A percentile compares a stretch with the other conserved stretches of the same genome.
These are phyloP conservation scores for Carcina quercana DNA, from an alignment of 2,888 invertebrate species.

Conservation along the genomic window DNA sequence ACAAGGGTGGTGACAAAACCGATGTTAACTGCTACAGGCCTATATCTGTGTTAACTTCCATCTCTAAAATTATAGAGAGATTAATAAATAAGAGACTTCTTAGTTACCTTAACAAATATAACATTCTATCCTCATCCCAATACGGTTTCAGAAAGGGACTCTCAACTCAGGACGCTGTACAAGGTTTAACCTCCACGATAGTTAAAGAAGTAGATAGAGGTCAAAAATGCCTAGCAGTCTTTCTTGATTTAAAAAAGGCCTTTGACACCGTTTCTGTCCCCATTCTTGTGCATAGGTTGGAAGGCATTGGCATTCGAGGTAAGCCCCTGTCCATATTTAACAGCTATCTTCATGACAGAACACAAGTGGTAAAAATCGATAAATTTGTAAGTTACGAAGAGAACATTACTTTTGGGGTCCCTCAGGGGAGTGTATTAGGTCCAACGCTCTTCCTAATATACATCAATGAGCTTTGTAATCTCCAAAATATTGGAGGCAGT, in stretches of 20 bases:
- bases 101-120: constrained; percentile 2
- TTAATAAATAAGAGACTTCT: constrained; percentile 4
- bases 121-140: constrained; percentile 5
- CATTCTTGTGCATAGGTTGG: constrained; percentile 1
- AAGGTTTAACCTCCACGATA: constrained; percentile 1
- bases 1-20: constrained; percentile 2
- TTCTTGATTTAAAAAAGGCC: too few species aligned
- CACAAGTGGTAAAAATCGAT: neutral
- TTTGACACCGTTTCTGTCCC: too few species aligned
- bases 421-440: neutral
- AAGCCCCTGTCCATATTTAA: neutral
- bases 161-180: constrained; percentile 7
- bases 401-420: neutral
- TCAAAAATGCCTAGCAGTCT: too few species aligned
- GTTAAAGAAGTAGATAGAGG: constrained; percentile 3
- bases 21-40: constrained; percentile 7
- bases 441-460: constrained; percentile 12
- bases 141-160: constrained; percentile 8
- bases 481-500: constrained; percentile 3
- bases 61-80: constrained; percentile 10
- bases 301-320: constrained; percentile 1
- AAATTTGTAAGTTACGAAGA: neutral
- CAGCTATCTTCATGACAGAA: neutral
- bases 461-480: constrained; percentile 5
- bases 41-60: constrained; percentile 4